Percentiles rank a stretch among this genome's conserved stretches.
These are phyloP conservation scores for Sturnus vulgaris DNA, from an alignment of 2,113 vertebrate species.

Conservation along the genomic window DNA sequence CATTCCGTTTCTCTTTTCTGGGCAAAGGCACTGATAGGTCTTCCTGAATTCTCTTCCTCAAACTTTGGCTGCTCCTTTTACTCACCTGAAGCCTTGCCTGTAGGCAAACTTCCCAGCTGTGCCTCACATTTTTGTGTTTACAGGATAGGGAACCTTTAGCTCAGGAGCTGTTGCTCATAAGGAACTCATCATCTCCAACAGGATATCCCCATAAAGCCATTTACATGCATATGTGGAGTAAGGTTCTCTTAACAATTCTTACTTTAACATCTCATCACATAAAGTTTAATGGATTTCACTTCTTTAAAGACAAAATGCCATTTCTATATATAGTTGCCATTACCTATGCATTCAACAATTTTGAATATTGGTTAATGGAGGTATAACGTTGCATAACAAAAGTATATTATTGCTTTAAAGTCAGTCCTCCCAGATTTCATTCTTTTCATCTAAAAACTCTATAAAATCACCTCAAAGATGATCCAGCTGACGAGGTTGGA, in stretches of 20 bases:
- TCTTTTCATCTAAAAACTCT: not conserved
- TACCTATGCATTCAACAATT: not conserved
- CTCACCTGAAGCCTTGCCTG: slow-evolving; percentile 14
- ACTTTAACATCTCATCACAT: not conserved
- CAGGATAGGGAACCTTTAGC: not conserved
- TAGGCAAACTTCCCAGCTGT: not conserved
- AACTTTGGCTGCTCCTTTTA: not conserved
- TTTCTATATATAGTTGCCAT: not conserved
- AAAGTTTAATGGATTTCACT: not conserved
- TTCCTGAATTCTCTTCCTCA: not conserved
- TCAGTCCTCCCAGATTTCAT: not conserved
- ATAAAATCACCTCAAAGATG: not conserved
- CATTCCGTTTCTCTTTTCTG: not conserved
- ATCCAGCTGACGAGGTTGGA: not conserved
- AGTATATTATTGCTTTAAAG: not conserved
- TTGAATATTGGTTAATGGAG: not conserved
- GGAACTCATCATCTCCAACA: not conserved
- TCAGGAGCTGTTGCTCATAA: slow-evolving; percentile 14
- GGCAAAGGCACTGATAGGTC: not conserved
- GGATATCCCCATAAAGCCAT: not conserved
- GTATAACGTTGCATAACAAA: not conserved
- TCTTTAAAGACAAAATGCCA: not conserved
- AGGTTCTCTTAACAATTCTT: not conserved
- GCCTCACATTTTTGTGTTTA: not conserved
- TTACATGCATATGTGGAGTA: not conserved